phyloP scores from a whole-genome alignment of 2,888 invertebrate genomes.

The Crocallis elinguaria region DNA sequence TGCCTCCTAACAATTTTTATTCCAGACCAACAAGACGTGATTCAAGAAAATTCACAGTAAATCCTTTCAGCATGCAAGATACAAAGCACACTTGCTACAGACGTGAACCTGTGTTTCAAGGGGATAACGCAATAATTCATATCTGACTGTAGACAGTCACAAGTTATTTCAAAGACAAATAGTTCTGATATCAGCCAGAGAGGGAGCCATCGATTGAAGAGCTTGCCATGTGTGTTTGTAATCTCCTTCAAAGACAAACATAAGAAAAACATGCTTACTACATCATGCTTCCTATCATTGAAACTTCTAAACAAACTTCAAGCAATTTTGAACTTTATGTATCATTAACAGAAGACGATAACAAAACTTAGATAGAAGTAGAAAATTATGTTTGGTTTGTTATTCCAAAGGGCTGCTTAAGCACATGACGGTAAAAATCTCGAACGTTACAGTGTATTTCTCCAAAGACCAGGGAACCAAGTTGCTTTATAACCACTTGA shows the following conservation, averaged over 20 bases:
- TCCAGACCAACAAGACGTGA: no score
- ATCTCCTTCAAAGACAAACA: conserved; percentile 78
- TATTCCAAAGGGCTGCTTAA: conserved; percentile 43
- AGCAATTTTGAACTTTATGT: conserved; percentile 37
- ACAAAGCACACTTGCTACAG: conserved; percentile 28
- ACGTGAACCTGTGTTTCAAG: conserved; percentile 56
- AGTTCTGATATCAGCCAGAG: conserved; percentile 69
- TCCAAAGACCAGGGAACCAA: conserved; percentile 23
- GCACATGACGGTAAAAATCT: conserved; percentile 57
- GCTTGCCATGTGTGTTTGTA: conserved; percentile 72
- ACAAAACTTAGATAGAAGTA: background rate
- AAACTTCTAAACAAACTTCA: conserved; percentile 21
- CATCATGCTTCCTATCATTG: conserved; percentile 44
- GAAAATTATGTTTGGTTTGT: conserved; percentile 14
- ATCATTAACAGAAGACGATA: background rate
- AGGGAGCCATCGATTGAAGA: conserved; percentile 69
- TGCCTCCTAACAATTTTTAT: no score
- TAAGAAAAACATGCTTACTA: conserved; percentile 76
- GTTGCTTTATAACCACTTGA: conserved; percentile 32
- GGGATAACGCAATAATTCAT: conserved; percentile 68
- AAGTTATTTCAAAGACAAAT: conserved; percentile 80
- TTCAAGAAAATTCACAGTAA: no score
- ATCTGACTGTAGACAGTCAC: conserved; percentile 65
- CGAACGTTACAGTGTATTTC: conserved; percentile 51
- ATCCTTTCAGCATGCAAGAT: conserved; percentile 13